Evolutionary conservation across 1,140 invertebrate genomes (phyloP), one percentile per base, ranked within the genome.

Genomic region (Heliconius himera): DNA sequence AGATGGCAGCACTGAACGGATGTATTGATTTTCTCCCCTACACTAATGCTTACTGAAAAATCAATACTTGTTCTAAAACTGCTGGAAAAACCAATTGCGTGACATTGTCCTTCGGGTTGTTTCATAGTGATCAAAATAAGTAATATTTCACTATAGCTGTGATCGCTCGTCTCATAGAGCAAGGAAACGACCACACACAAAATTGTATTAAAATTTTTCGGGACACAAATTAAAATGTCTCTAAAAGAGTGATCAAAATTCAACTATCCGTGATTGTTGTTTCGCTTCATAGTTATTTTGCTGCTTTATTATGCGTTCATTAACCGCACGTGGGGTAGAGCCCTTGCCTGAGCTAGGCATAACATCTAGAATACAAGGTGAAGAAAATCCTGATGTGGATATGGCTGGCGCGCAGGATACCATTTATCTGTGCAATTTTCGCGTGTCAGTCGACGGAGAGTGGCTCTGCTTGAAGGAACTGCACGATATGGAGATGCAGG

Each of bases 381-480:
- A 89, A 71, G 89, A 84, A 22, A 89, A 89, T 73, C 83, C 89
- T 54, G 93, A 93, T 90, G 90, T 87, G 79, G 97, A 97, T 84
- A 96, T 97, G 95, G 96, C 97, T 81, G 97, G 97, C 83, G 98
- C 98, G 49, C 98, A 99, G 94, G 98, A 99, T 93, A 99, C 98
- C 20, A 99, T 99, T 90, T 99, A 99, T 94, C 93, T 99, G 90
- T 99, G 98, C 95, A 99, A 99, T 93, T 99, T 99, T 93, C 97
- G 98, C 41, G 98, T 99, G 0, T 99, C 98, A 33, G 98, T 99
- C 13, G 98, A 99, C 89, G 98, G 98, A 46, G 98, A 99, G 92
- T 99, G 98, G 98, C 95, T 99, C n/a, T 99, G 98, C 92, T 94
- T 99, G 36, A 98, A 98, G 90, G 98, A 99, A 93, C 95, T 99